A percentile compares a stretch with the other conserved stretches of the same genome.
Evolutionary conservation across 1,140 invertebrate species (phyloP).

Genomic region (Hycleus phaleratus): DNA sequence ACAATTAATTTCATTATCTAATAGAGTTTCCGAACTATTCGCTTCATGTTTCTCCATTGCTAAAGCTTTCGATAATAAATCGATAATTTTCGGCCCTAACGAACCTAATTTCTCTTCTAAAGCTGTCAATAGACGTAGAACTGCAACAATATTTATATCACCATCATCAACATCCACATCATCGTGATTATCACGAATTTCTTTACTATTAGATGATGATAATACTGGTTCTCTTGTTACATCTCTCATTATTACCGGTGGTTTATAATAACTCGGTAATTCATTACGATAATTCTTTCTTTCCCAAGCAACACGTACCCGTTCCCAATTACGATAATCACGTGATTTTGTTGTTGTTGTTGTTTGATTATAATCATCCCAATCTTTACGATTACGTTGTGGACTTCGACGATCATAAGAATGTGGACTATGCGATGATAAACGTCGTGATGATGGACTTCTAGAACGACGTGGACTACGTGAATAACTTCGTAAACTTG

Average conservation of each 20-base stretch:
- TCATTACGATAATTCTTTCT: background rate
- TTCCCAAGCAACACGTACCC: conserved; percentile 26
- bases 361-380: conserved; percentile 15
- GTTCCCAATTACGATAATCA: conserved; percentile 19
- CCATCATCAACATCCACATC: conserved; percentile 38
- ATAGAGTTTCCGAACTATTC: conserved; percentile 64
- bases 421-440: background rate
- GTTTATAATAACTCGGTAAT: conserved; percentile 15
- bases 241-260: conserved; percentile 23
- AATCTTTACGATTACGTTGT: background rate
- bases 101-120: conserved; percentile 73
- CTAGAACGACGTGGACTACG: background rate
- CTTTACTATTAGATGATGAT: conserved; percentile 18
- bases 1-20: conserved; percentile 60
- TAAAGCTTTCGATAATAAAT: conserved; percentile 62
- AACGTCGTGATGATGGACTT: background rate
- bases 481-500: background rate
- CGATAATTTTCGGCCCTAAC: conserved; percentile 66
- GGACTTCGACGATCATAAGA: too few species aligned
- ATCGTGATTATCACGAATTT: conserved; percentile 5
- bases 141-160: conserved; percentile 55
- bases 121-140: conserved; percentile 65
- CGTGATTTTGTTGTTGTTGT: conserved; percentile 3
- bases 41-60: conserved; percentile 66
- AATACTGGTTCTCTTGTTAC: conserved; percentile 26